Conservation (phyloP, 2,797 vertebrate species). For the Dipus sagitta region DNA sequence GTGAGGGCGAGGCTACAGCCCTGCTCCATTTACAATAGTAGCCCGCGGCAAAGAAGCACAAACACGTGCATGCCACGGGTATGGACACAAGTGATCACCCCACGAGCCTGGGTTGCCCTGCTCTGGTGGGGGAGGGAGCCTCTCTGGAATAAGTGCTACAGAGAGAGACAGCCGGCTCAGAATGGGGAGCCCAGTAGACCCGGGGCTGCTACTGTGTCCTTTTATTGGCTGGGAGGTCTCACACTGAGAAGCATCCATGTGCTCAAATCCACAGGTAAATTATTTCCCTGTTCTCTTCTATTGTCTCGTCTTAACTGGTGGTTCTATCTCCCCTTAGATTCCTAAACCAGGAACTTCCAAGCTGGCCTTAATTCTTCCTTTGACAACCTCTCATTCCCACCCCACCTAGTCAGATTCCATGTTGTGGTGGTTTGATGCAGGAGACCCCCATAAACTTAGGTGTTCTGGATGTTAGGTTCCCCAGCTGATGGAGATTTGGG, state of each 20-base stretch:
- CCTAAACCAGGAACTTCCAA: slow-evolving; percentile 1
- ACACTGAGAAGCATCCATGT: background rate
- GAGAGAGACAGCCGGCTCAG: background rate
- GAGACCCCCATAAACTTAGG: too few species aligned
- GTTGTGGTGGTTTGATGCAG: background rate
- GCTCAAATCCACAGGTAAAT: background rate
- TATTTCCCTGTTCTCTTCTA: background rate
- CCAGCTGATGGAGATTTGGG: too few species aligned
- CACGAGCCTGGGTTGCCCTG: background rate
- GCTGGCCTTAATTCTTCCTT: background rate
- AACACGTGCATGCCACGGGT: too few species aligned
- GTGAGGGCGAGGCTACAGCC: background rate
- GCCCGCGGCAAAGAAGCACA: background rate
- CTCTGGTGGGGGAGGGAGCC: background rate
- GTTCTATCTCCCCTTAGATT: background rate
- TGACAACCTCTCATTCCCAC: background rate
- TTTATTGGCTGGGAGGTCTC: background rate
- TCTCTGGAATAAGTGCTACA: background rate
- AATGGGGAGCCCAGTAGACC: background rate
- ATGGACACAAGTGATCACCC: accelerated
- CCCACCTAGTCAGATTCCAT: background rate
- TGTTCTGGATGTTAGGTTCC: too few species aligned
- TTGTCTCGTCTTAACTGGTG: background rate
- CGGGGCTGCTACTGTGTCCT: background rate
- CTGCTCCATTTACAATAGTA: background rate